Percentiles rank a stretch among this genome's conserved stretches.
Conservation (phyloP, 1,140 invertebrate species). For the Drosophila nigromelanica region DNA sequence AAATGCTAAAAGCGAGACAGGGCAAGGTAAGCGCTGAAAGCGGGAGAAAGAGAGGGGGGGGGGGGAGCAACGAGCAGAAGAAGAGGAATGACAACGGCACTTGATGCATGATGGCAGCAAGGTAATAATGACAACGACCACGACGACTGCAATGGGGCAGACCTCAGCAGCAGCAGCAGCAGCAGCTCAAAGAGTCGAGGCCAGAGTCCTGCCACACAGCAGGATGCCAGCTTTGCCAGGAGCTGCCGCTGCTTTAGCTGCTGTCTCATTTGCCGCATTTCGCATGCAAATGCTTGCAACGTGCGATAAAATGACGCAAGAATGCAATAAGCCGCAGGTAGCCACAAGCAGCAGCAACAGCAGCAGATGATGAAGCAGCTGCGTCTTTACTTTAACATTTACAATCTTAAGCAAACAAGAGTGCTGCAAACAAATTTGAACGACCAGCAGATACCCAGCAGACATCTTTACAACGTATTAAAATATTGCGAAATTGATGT, state of each 20-base stretch:
- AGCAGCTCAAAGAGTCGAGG: constrained; percentile 39
- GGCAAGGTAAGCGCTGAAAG: constrained; percentile 1
- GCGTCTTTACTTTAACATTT: constrained; percentile 13
- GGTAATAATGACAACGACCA: constrained; percentile 76
- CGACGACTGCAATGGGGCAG: constrained; percentile 68
- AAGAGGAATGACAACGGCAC: constrained; percentile 66
- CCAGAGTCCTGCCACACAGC: constrained; percentile 27
- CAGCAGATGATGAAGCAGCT: constrained; percentile 24
- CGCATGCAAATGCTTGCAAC: constrained; percentile 77
- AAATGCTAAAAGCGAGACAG: constrained; percentile 48
- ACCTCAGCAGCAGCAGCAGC: constrained; percentile 35
- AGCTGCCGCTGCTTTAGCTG: constrained; percentile 5
- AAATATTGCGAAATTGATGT: too few relatives aligned
- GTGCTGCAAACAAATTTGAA: not conserved
- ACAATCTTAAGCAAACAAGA: constrained; percentile 15
- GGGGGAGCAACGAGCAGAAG: not conserved
- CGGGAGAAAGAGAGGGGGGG: not conserved
- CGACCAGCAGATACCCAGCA: too few relatives aligned
- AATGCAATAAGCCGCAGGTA: constrained; percentile 46
- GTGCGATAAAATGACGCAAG: constrained; percentile 69
- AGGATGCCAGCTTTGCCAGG: constrained; percentile 34
- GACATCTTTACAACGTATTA: too few relatives aligned
- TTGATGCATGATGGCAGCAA: constrained; percentile 79
- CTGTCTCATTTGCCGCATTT: constrained; percentile 70
- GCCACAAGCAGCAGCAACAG: constrained; percentile 19